phyloP scores from a whole-genome alignment of 1,140 invertebrate genomes.

The Limonius californicus region DNA sequence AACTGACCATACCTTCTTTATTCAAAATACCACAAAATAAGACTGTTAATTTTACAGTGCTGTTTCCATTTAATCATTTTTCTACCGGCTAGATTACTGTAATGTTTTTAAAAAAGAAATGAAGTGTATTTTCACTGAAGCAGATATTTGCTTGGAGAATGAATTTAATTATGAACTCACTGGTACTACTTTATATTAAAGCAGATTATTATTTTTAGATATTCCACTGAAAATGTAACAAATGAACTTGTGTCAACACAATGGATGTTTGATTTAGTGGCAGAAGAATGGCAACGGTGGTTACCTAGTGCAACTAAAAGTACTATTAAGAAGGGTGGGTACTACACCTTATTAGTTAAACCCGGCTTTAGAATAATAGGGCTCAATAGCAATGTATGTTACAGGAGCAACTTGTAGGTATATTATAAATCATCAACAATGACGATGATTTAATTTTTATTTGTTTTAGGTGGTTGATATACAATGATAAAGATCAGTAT shows the following conservation, averaged over 20 bases:
- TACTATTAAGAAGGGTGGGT: conserved; percentile 62
- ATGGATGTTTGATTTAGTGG: conserved; percentile 65
- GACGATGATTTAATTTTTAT: conserved; percentile 11
- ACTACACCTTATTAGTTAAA: conserved; percentile 59
- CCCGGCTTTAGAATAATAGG: conserved; percentile 66
- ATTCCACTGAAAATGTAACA: conserved; percentile 14
- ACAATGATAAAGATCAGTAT: conserved; percentile 56
- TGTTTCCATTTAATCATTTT: conserved; percentile 14
- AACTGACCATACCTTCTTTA: no score
- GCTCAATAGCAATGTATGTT: conserved; percentile 70
- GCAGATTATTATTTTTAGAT: conserved; percentile 14
- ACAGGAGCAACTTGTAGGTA: conserved; percentile 64
- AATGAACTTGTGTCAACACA: conserved; percentile 52
- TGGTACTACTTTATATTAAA: not conserved
- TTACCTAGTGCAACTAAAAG: conserved; percentile 57
- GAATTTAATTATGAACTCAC: not conserved
- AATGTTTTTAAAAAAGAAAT: conserved; percentile 31
- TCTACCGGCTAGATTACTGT: no score
- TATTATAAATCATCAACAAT: not conserved
- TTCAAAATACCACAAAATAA: no score
- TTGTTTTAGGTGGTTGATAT: conserved; percentile 55
- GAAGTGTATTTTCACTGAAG: not conserved
- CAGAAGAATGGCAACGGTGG: conserved; percentile 60
- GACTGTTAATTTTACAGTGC: no score
- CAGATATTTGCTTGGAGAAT: not conserved